These are phyloP conservation scores for Pseudomyrmex gracilis DNA, from an alignment of 1,140 invertebrate species.

Conservation along the genomic window DNA sequence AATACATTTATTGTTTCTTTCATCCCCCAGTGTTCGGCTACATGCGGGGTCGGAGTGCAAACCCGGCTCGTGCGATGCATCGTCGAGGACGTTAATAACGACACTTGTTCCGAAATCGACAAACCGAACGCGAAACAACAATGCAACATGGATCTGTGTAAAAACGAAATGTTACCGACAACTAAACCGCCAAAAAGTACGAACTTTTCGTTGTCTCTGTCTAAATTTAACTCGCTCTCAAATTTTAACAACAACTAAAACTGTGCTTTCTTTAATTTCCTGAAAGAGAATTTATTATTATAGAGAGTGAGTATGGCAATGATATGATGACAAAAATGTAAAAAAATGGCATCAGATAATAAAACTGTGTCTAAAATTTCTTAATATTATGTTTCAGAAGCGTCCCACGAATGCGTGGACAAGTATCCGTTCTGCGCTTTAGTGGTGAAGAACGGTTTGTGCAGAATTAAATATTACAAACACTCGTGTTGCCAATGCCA, in stretches of 20 bases:
- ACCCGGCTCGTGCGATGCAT: slow-evolving; percentile 86
- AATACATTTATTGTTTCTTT: slow-evolving; percentile 36
- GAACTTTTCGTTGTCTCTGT: slow-evolving; percentile 30
- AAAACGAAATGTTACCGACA: slow-evolving; percentile 48
- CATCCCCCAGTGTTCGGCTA: slow-evolving; percentile 79
- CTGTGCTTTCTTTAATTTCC: neutral
- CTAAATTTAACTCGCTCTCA: neutral
- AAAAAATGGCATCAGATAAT: neutral
- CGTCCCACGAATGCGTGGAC: slow-evolving; percentile 88
- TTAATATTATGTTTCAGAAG: slow-evolving; percentile 74
- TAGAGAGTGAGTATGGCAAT: neutral
- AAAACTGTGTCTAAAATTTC: neutral
- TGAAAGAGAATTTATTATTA: neutral
- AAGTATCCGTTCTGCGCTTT: slow-evolving; percentile 91
- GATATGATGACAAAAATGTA: neutral
- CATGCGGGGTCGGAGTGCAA: slow-evolving; percentile 87
- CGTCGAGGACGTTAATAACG: slow-evolving; percentile 56
- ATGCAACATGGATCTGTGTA: slow-evolving; percentile 77
- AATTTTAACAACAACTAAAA: neutral
- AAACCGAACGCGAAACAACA: slow-evolving; percentile 70
- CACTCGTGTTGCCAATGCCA: slow-evolving; percentile 91
- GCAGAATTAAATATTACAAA: slow-evolving; percentile 93
- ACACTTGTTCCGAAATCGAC: slow-evolving; percentile 67
- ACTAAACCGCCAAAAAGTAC: slow-evolving; percentile 78
- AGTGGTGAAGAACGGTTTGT: slow-evolving; percentile 92